These are phyloP conservation scores for Spondyliosoma cantharus DNA, from an alignment of 2,797 vertebrate species.

Conservation along the genomic window DNA sequence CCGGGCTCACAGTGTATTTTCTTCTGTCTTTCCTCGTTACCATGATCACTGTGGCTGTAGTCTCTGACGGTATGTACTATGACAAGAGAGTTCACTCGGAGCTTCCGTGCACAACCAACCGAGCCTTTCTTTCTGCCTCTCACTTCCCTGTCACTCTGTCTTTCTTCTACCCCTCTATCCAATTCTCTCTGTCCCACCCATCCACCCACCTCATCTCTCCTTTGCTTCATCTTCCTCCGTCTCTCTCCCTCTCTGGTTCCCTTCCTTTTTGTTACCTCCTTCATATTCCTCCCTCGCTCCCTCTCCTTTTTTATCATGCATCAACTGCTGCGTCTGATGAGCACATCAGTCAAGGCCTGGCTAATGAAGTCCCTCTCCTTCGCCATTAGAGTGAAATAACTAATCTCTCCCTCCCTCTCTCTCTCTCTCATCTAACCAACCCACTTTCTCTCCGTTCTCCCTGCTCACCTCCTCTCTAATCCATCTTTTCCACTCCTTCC, in stretches of 20 bases:
- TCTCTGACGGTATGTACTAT: constrained; percentile 4
- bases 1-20: not conserved
- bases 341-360: constrained; percentile 79
- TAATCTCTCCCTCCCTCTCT: constrained; percentile 56
- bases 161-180: constrained; percentile 14
- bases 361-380: constrained; percentile 83
- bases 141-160: constrained; percentile 5
- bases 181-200: constrained; percentile 15
- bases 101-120: constrained; percentile 21
- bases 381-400: constrained; percentile 78
- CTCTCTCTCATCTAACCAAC: constrained; percentile 48
- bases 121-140: not conserved
- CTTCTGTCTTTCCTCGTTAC: not conserved
- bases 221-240: constrained; percentile 39
- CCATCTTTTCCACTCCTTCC: constrained; percentile 14
- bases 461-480: constrained; percentile 43
- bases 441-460: constrained; percentile 33
- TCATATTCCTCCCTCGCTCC: constrained; percentile 51
- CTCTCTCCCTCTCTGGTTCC: constrained; percentile 20
- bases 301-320: constrained; percentile 69
- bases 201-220: constrained; percentile 41
- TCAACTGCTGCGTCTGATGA: constrained; percentile 74
- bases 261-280: constrained; percentile 44
- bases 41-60: not conserved
- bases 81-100: constrained; percentile 26